phyloP scores from a whole-genome alignment of 2,113 vertebrate species.

The Percopsis transmontana region DNA sequence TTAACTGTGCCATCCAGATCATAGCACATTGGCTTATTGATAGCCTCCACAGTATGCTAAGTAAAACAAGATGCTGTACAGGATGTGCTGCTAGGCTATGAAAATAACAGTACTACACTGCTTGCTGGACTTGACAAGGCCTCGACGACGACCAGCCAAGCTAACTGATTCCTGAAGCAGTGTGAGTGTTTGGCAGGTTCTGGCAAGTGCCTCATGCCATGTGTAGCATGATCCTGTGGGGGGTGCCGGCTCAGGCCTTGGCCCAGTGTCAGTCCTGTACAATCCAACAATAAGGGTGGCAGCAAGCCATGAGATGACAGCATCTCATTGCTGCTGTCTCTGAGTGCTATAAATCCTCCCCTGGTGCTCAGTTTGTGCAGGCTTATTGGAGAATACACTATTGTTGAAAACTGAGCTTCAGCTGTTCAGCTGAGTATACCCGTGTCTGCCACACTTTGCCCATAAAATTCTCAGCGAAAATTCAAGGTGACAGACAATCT shows the following conservation, averaged over 20 bases:
- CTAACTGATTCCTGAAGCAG: constrained; percentile 10
- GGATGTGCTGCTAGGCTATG: neutral
- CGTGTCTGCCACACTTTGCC: neutral
- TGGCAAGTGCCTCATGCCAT: constrained; percentile 7
- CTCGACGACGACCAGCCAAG: neutral
- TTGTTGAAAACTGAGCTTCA: constrained; percentile 43
- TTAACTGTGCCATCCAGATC: neutral
- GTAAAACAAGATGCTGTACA: neutral
- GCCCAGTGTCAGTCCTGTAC: constrained; percentile 24
- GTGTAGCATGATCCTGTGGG: neutral
- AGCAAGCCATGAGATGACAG: constrained; percentile 51
- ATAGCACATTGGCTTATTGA: too few species aligned
- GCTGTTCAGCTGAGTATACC: constrained; percentile 33
- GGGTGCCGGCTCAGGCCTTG: constrained; percentile 12
- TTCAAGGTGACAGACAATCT: neutral
- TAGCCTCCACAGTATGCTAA: neutral
- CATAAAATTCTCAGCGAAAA: neutral
- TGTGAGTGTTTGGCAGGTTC: constrained; percentile 5
- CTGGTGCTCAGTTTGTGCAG: constrained; percentile 31
- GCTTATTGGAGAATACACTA: constrained; percentile 51
- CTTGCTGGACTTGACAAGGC: neutral
- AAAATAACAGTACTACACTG: neutral
- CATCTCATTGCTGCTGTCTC: constrained; percentile 48
- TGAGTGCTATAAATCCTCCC: constrained; percentile 44
- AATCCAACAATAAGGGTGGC: constrained; percentile 31